Conservation (phyloP, 2,113 vertebrate species). For the Chionis minor region DNA sequence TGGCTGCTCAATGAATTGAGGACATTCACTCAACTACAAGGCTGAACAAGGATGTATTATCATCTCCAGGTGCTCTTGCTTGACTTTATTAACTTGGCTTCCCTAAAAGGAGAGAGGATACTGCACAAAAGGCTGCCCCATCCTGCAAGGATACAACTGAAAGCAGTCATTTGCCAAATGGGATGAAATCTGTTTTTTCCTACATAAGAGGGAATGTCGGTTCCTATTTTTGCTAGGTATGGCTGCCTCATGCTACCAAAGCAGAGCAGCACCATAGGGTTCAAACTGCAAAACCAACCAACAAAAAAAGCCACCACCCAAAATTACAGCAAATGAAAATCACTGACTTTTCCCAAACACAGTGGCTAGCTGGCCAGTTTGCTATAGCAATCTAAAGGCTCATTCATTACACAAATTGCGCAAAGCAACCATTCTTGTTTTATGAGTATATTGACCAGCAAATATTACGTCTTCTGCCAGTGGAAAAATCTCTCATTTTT, state of each 20-base stretch:
- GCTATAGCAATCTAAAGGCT: constrained; percentile 17
- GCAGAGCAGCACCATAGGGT: neutral
- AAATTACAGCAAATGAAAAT: neutral
- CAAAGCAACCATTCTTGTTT: constrained; percentile 34
- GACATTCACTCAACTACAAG: neutral
- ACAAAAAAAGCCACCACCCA: neutral
- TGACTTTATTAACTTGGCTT: neutral
- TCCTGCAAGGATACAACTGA: neutral
- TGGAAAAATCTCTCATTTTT: constrained; percentile 46
- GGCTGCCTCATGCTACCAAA: neutral
- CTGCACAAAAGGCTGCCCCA: neutral
- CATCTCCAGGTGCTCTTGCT: neutral
- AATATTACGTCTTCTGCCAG: constrained; percentile 2
- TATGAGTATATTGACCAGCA: constrained; percentile 30
- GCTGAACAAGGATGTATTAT: neutral
- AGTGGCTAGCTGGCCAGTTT: neutral
- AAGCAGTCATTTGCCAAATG: neutral
- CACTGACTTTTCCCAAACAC: neutral
- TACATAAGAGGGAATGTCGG: neutral
- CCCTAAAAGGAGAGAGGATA: neutral
- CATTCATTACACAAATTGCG: constrained; percentile 4
- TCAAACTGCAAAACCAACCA: neutral
- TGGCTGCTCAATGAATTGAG: neutral
- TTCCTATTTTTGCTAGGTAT: neutral
- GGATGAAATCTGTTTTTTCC: neutral